Evolutionary conservation across 2,888 invertebrate genomes (phyloP), one percentile per base, ranked within the genome.

Genomic region (Phyllotreta cruciferae): DNA sequence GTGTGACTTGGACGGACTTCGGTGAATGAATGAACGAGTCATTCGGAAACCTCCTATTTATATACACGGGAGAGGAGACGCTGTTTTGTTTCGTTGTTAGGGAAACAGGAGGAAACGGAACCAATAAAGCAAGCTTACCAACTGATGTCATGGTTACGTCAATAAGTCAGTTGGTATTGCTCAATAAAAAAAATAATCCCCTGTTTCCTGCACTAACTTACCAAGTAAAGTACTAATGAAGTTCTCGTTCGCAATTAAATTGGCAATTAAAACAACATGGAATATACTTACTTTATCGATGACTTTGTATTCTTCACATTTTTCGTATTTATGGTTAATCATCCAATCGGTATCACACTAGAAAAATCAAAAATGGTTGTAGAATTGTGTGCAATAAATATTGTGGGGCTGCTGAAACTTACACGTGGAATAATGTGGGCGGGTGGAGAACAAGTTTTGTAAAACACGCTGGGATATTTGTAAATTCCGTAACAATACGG

Each of bases 331-430:
- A 14, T 52, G 52, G 38, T 52, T 52, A 11, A 52, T 37, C 52
- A 52, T 37, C 52, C 52, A 52, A 13, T 52, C 52, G 37, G 52
- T 52, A 38, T 52, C 52, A 37, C 52, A 52, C 52, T 52, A 37
- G 7, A 52, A 52, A 14, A 52, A 24, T 24, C 24, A 4, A 24
- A 1, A 4, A 4, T 24, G 24, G 24, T 24, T 24, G 1, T 24
- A 24, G 1, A 37, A 52, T 34, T 41, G 1, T 41, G 2, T n/a
- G n/a, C 9, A 41, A 41, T 10, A 41, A 41, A 10, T n/a, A 38
- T 38, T 7, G 38, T 38, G 8, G 38, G 38, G 8, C 11, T 41
- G 4, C 14, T n/a, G 10, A 44, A 5, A 36, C 52, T 11, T 52
- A 52, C 52, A 11, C 52, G 10, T 37, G 52, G 52, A 6, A 52